Evolutionary conservation across 2,113 vertebrate species (phyloP), one percentile per base, ranked within the genome.

Genomic region (Sorex araneus): DNA sequence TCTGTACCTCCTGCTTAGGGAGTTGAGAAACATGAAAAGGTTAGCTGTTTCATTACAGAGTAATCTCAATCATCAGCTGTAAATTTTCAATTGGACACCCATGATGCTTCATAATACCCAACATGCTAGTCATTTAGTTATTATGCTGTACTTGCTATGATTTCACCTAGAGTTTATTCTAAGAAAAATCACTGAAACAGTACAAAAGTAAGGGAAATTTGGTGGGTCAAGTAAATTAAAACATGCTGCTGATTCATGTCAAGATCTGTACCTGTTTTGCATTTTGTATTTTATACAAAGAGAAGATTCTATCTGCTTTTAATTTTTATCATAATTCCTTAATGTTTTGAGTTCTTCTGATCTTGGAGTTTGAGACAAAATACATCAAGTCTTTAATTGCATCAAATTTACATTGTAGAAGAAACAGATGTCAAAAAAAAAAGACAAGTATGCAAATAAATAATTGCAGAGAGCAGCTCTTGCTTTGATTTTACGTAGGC

Each of bases 1-100:
- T 60, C n/a, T 84, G 30, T 3, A 89, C 54, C 47, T 80, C 50
- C 50, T 94, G 57, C 40, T 71, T 80, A 60, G 71, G 57, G 89
- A 93, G 89, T 34, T 89, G 88, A 82, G 86, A 89, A 89, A 75
- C 40, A 77, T 84, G 66, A 60, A 71, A 89, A 93, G 45, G 32
- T 76, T 91, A 54, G 19, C 80, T 75, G 45, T 82, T 82, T 76
- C 13, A 60, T 89, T 89, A 45, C 5, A n/a, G 13, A 63, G 21
- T 67, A n/a, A 93, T 83, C 27, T 86, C 15, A 54, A 12, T 86
- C 30, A 71, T 79, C 28, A 36, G 57, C 36, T 83, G 2, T 83
- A 89, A 34, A 69, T 43, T 89, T 85, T 94, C 43, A 69, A 0
- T 28, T 66, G 21, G 89, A 88, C 40, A 43, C 54, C 27, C 1